phyloP scores from a whole-genome alignment of 2,113 vertebrate genomes.

The Anser brachyrhynchus region DNA sequence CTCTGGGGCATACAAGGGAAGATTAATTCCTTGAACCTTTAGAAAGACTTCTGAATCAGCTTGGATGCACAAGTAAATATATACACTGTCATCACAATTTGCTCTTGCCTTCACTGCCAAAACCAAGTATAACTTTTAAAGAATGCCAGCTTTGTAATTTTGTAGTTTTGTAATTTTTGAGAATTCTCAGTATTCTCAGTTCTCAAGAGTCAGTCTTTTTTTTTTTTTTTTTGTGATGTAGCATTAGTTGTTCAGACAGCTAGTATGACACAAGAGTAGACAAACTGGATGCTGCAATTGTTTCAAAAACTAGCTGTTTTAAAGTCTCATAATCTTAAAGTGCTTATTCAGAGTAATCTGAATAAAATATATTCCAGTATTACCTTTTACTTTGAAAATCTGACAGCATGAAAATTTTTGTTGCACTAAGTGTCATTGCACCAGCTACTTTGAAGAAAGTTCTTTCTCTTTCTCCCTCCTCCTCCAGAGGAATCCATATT shows the following conservation, averaged over 20 bases:
- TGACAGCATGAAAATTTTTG: background rate
- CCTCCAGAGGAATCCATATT: background rate
- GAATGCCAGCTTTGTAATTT: background rate
- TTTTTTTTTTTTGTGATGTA: background rate
- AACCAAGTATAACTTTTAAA: background rate
- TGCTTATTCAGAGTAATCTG: background rate
- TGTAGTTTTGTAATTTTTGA: no score
- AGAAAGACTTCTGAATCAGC: background rate
- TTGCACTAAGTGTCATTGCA: background rate
- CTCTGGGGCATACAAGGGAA: fast-evolving
- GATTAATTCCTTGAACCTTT: background rate
- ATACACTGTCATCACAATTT: background rate
- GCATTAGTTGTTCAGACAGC: background rate
- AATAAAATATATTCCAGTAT: background rate
- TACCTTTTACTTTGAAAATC: background rate
- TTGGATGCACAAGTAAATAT: background rate
- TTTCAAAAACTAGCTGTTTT: background rate
- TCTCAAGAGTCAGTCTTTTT: background rate
- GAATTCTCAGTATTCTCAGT: background rate
- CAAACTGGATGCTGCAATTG: background rate
- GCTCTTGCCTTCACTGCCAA: background rate
- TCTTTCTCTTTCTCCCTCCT: background rate
- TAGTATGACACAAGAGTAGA: background rate
- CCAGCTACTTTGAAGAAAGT: background rate
- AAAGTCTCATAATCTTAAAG: background rate